Evolutionary conservation across 2,888 invertebrate genomes (phyloP).

Genomic region (Suillia variegata): DNA sequence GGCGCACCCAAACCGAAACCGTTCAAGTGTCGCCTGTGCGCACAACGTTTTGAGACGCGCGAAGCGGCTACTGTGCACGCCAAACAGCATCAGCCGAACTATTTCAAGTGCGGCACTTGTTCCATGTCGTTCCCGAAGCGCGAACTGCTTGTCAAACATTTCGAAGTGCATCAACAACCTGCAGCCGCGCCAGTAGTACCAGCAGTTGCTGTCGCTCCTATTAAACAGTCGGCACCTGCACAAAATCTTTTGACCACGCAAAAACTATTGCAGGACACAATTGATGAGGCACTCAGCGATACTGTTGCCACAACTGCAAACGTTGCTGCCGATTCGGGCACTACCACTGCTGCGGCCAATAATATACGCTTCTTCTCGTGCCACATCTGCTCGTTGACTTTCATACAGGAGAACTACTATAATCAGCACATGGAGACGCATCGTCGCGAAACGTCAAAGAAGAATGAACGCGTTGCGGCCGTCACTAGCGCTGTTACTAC

Average conservation of each 20-base stretch:
- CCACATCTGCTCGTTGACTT: constrained; percentile 61
- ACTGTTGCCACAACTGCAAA: constrained; percentile 38
- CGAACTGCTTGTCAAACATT: constrained; percentile 60
- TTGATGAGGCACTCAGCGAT: constrained; percentile 61
- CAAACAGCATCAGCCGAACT: constrained; percentile 61
- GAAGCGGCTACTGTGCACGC: constrained; percentile 61
- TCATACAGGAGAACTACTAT: constrained; percentile 61
- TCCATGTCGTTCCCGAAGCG: constrained; percentile 59
- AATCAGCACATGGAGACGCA: constrained; percentile 62
- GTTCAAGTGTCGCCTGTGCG: constrained; percentile 62
- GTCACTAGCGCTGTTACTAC: constrained; percentile 23
- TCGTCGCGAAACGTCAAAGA: constrained; percentile 49
- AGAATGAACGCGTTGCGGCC: constrained; percentile 27
- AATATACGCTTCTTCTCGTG: constrained; percentile 62
- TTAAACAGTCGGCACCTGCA: constrained; percentile 19
- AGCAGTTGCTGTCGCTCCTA: constrained; percentile 19
- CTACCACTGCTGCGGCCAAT: constrained; percentile 48
- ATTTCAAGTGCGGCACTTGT: constrained; percentile 61
- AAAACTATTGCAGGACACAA: constrained; percentile 60
- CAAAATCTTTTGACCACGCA: constrained; percentile 56
- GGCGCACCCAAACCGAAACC: constrained; percentile 58
- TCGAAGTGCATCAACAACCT: constrained; percentile 57
- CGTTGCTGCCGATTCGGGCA: constrained; percentile 45
- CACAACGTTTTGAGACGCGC: constrained; percentile 60
- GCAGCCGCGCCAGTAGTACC: constrained; percentile 31